Percentiles rank a stretch among this genome's conserved stretches.
phyloP scores from a whole-genome alignment of 2,888 invertebrate species.

The Emmelina monodactyla region DNA sequence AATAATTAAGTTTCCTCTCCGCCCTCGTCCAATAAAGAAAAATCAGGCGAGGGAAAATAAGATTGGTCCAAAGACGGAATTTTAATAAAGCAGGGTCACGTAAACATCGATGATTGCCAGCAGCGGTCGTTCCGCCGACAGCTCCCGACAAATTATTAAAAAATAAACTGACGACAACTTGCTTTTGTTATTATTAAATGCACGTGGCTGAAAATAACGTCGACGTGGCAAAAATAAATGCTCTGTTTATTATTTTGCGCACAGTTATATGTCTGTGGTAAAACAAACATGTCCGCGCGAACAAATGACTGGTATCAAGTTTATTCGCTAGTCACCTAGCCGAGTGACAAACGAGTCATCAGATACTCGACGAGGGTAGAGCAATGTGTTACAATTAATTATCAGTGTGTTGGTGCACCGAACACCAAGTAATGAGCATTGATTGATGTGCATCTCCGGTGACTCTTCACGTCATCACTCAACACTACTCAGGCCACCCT shows the following conservation, averaged over 20 bases:
- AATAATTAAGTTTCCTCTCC: constrained; percentile 50
- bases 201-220: too few relatives aligned
- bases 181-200: too few relatives aligned
- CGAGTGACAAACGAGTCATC: constrained; percentile 15
- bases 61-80: constrained; percentile 41
- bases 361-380: constrained; percentile 3
- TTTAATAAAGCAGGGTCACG: constrained; percentile 57
- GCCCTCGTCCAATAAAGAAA: constrained; percentile 32
- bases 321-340: constrained; percentile 6
- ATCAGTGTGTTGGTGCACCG: constrained; percentile 7
- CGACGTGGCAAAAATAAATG: too few relatives aligned
- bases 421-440: constrained; percentile 18
- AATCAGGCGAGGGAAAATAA: constrained; percentile 27
- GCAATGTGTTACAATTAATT: constrained; percentile 9
- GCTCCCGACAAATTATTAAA: constrained; percentile 11
- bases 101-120: constrained; percentile 32
- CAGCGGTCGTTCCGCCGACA: constrained; percentile 21
- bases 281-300: too few relatives aligned
- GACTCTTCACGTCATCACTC: constrained; percentile 10
- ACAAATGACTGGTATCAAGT: too few relatives aligned
- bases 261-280: too few relatives aligned
- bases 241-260: too few relatives aligned
- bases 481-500: too few relatives aligned
- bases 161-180: constrained; percentile 5
- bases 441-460: constrained; percentile 16